These are phyloP conservation scores for Urocolius indicus DNA, from an alignment of 2,113 vertebrate genomes.

Conservation along the genomic window DNA sequence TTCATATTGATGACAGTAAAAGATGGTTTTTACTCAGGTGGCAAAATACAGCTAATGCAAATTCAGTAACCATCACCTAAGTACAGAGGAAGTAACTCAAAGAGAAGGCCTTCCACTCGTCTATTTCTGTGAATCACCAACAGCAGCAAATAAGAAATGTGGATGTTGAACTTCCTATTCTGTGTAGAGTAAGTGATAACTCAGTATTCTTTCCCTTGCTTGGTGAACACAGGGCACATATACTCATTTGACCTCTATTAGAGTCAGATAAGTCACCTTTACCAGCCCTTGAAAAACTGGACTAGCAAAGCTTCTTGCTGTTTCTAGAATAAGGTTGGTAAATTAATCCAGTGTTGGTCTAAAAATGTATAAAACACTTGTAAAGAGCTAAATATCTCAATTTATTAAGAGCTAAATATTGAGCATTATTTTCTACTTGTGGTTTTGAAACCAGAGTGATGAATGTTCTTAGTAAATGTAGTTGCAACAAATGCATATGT, in stretches of 20 bases:
- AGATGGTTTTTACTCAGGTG: background rate
- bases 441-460: background rate
- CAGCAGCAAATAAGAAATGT: background rate
- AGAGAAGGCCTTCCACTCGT: background rate
- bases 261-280: slow-evolving; percentile 39
- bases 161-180: background rate
- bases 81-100: background rate
- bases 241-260: slow-evolving; percentile 8
- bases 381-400: background rate
- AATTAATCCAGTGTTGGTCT: background rate
- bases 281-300: slow-evolving; percentile 31
- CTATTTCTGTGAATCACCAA: background rate
- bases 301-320: slow-evolving; percentile 24
- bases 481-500: slow-evolving; percentile 41
- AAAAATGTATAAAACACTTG: background rate
- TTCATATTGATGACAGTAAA: background rate
- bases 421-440: background rate
- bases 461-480: background rate
- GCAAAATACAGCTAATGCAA: background rate
- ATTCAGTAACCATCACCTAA: background rate
- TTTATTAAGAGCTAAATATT: background rate
- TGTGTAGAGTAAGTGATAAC: background rate
- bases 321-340: background rate
- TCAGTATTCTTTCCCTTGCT: background rate
- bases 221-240: background rate